Base-by-base conservation (phyloP, 2,888 invertebrate genomes). In the Lycaena phlaeas region DNA sequence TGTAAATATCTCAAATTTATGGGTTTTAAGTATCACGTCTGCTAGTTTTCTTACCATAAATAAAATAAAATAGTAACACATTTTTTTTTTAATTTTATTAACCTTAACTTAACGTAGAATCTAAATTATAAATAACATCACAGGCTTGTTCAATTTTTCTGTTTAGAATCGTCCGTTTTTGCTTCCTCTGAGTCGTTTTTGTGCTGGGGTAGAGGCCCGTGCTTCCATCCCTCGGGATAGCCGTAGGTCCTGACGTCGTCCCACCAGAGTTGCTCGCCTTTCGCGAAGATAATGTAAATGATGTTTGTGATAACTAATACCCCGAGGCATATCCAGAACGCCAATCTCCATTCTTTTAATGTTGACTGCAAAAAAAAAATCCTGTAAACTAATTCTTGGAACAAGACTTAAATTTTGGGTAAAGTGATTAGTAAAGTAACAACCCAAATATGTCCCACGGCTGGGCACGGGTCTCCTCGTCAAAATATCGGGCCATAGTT, bases 291-390 rank as follows among this genome's bases (percentile, higher is more conserved):
- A 2, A 90, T 54, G 65, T 91, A 95, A 5, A 93, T 58, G 0
- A 90, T 27, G 57, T 92, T 92, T 1, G 93, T 91, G 1, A 87
- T 44, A 0, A 88, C 67, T 45, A 94, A 87, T 2, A 94, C 87
- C 0, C 61, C 89, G 4, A 92, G 85, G 28, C 93, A 89, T 25
- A 94, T 89, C 92, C 94, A 93, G 65, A 94, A 94, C 0, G 94
- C 93, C 0, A 86, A 57, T 14, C 90, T 85, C 95, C 95, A 95
- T 75, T 93, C 88, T 12, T 68, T 64, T 4, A 91, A 56, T 1
- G 87, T 85, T 34, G 89, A 86, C 89, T 89, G 66, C 34, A 57
- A 64, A 58, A 43, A 43, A 57, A 57, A 41, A 47, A 43, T 42
- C 4, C 27, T 41, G 37, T 46, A 2, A 2, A 39, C 10, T 15